Base-by-base conservation (phyloP, 2,113 vertebrate genomes). In the Oreamnos americanus region DNA sequence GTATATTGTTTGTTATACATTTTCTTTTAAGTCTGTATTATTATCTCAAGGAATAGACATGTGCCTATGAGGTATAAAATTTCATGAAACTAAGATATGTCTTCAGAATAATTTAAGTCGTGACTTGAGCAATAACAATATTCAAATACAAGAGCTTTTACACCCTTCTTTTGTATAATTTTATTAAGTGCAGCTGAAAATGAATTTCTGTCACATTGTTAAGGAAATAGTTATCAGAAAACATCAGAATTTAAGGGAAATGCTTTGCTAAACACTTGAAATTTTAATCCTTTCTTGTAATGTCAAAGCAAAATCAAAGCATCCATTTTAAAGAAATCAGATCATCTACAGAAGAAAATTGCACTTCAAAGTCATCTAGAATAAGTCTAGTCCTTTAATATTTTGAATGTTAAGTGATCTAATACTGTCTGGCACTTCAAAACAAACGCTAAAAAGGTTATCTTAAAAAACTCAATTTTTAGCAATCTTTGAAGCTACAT, bases 321-420 rank as follows among this genome's bases (percentile, higher is more conserved):
- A 87, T 78, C 58, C 13, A 43, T 2, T 62, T n/a, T 84, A 79
- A 92, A 91, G 82, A 7, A 25, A 81, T 89, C 51, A 89, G 81
- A 51, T 60, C 1, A 7, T 8, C 25, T 81, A 19, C 28, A 79
- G 1, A n/a, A 91, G 28, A 19, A 23, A 97, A 23, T 0, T 30
- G 25, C 39, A 5, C 1, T 90, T 98, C 82, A 97, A 94, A 91
- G 53, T 76, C n/a, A 94, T 51, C 78, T 91, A 10, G 95, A 93
- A 62, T 62, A 3, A 39, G 1, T 76, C 1, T 92, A 3, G 51
- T 33, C 12, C 76, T 81, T 94, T 82, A 86, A 93, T 28, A 30
- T 58, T 71, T 96, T 96, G 91, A 90, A 53, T 60, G 19, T 51
- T 91, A 91, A 82, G 58, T 53, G 58, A 96, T 62, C 8, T 53